Evolutionary conservation across 2,797 vertebrate species (phyloP).

Genomic region (Dromococcyx pavoninus): DNA sequence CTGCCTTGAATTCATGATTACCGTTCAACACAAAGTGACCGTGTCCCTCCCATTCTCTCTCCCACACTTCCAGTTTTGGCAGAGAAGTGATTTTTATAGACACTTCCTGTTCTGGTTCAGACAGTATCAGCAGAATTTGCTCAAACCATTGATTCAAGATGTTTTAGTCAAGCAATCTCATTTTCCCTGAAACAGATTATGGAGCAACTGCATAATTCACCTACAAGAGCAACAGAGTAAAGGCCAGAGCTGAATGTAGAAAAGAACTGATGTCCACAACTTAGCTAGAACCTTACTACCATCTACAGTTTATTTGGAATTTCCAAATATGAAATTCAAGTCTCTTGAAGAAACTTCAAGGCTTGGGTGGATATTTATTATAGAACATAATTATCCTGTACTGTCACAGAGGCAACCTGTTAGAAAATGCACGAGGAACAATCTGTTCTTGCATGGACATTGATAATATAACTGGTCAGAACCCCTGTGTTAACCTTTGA

Average conservation of each 20-base stretch:
- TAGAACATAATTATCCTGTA: background rate
- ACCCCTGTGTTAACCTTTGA: background rate
- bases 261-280: background rate
- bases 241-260: background rate
- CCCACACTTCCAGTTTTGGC: background rate
- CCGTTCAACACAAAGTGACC: background rate
- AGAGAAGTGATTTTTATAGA: background rate
- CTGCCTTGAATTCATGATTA: background rate
- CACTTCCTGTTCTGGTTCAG: background rate
- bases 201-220: accelerated
- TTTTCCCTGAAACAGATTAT: background rate
- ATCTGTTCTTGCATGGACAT: background rate
- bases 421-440: background rate
- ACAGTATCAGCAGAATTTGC: background rate
- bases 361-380: background rate
- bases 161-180: background rate
- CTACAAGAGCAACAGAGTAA: background rate
- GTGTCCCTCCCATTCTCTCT: background rate
- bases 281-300: background rate
- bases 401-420: background rate
- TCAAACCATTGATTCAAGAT: background rate
- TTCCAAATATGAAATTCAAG: background rate
- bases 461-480: background rate
- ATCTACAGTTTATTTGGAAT: background rate
- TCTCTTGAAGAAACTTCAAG: background rate